Evolutionary conservation across 2,888 invertebrate species (phyloP), one percentile per base, ranked within the genome.

Genomic region (Rhingia campestris): DNA sequence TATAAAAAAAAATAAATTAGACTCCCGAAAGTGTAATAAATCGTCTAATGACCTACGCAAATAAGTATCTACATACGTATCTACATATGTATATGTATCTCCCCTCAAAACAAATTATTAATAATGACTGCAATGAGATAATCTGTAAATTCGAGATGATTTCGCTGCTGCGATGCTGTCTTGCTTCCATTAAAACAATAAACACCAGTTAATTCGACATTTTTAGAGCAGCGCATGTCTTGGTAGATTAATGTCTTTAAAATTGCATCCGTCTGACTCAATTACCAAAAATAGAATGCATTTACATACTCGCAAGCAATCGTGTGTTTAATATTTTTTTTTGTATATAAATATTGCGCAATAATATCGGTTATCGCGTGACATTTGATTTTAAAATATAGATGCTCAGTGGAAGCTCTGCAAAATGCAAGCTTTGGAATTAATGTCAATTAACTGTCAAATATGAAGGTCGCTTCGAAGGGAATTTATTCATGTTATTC

Each of bases 191-290:
- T 59, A 58, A 70, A 76, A 66, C 64, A 81, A 76, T 76, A 81
- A 80, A 76, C 64, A 61, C 35, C 45, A 22, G 6, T 76, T 72
- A 66, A 76, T 76, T 76, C 64, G 59, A 76, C 70, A 66, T 75
- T 64, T 54, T 35, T 64, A 37, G 76, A 76, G 69, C 63, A 75
- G 43, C 45, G 12, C 69, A 75, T 59, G 69, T 61, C 76, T 75
- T n/a, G 53, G 35, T 32, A 41, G 58, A 66, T 74, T 66, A 66
- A 74, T 74, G 74, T 49, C 37, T 35, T 51, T 37, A 45, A 39
- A 53, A 70, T 76, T 76, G 81, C 76, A 81, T 41, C 33, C 35
- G 12, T 45, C 59, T 81, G 76, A 81, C 58, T 81, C 81, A 76
- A 76, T 64, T 59, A 64, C 63, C 30, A 72, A 76, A 22, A 81